Percentiles rank a stretch among this genome's conserved stretches.
Conservation (phyloP, 2,797 vertebrate species). For the Sitta carolinensis region DNA sequence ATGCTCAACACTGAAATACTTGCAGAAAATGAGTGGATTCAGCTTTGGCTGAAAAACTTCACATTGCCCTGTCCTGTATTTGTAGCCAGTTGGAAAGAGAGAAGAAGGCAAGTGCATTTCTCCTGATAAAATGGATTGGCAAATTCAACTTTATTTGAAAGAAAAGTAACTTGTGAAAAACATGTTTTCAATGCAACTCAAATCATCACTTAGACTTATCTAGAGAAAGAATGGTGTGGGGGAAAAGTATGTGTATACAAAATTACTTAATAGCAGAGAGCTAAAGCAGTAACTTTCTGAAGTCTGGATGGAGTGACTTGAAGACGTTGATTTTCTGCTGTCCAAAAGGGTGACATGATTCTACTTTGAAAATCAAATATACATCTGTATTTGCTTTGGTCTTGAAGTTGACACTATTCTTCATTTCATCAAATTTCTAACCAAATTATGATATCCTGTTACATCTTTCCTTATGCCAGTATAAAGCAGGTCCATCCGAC, state of each 20-base stretch:
- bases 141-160: neutral
- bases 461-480: neutral
- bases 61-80: neutral
- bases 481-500: neutral
- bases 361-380: neutral
- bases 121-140: neutral
- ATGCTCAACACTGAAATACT: neutral
- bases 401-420: neutral
- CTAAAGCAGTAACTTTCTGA: neutral
- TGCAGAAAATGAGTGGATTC: neutral
- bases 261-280: neutral
- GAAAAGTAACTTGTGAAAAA: neutral
- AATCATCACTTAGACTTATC: neutral
- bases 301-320: neutral
- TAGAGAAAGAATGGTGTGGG: neutral
- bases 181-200: neutral
- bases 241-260: neutral
- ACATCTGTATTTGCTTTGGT: neutral
- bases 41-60: neutral
- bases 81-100: neutral
- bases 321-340: neutral
- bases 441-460: neutral
- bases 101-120: neutral
- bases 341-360: neutral
- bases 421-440: neutral